phyloP scores from a whole-genome alignment of 2,797 vertebrate genomes.

The Pseudochaenichthys georgianus region DNA sequence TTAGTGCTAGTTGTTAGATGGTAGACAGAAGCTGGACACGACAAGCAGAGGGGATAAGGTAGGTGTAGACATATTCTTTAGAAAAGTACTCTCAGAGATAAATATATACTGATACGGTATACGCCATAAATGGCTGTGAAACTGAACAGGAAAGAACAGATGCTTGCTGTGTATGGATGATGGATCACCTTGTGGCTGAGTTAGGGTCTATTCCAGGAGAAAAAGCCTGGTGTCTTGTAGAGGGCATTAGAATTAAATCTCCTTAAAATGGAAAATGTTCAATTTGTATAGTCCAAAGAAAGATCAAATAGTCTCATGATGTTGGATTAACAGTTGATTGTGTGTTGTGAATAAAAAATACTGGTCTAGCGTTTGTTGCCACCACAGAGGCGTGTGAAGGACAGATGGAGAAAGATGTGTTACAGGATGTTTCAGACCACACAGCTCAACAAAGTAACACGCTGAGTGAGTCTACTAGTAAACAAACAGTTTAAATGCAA shows the following conservation, averaged over 20 bases:
- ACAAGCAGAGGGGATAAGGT: background rate
- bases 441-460: background rate
- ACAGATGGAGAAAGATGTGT: conserved; percentile 39
- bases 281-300: conserved; percentile 16
- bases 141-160: conserved; percentile 48
- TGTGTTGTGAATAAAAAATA: background rate
- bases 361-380: conserved; percentile 21
- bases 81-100: conserved; percentile 7
- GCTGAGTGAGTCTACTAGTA: background rate
- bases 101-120: background rate
- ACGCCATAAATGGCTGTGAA: conserved; percentile 16
- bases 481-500: conserved; percentile 29
- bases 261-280: conserved; percentile 36
- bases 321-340: background rate
- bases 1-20: background rate
- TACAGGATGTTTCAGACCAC: conserved; percentile 57
- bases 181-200: conserved; percentile 42
- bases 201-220: conserved; percentile 28
- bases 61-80: background rate
- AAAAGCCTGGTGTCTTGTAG: conserved; percentile 7
- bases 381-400: conserved; percentile 23
- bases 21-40: background rate
- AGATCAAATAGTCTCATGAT: background rate
- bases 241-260: conserved; percentile 38
- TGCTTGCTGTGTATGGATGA: conserved; percentile 26